A percentile compares a stretch with the other conserved stretches of the same genome.
These are phyloP conservation scores for Orthochromis indermauri DNA, from an alignment of 2,113 vertebrate species.

Conservation along the genomic window DNA sequence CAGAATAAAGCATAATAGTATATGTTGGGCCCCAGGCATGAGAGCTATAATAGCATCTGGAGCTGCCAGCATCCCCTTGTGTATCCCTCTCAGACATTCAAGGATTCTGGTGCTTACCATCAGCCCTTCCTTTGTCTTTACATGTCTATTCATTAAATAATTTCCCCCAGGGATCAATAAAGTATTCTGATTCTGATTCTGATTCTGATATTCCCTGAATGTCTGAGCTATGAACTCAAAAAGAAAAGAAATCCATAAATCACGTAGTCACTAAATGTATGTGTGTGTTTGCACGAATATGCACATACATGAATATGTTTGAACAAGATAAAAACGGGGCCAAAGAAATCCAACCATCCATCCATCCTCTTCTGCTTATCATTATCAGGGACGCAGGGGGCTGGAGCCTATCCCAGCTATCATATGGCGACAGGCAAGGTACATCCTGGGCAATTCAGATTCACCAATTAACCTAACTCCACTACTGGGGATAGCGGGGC, in stretches of 20 bases:
- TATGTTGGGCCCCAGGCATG: neutral
- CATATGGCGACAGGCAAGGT: neutral
- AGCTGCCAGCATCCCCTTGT: conserved; percentile 8
- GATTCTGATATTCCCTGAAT: too few species aligned
- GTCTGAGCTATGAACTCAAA: conserved; percentile 24
- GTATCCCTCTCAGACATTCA: conserved; percentile 2
- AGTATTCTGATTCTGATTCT: too few species aligned
- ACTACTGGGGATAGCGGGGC: neutral
- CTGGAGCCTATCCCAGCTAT: neutral
- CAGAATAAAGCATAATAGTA: conserved; percentile 1
- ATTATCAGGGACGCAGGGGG: neutral
- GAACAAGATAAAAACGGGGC: conserved; percentile 44
- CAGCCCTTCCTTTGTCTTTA: neutral
- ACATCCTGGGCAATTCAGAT: neutral
- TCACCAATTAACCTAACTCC: neutral
- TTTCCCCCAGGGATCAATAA: too few species aligned
- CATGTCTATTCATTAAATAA: too few species aligned
- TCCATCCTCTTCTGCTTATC: neutral
- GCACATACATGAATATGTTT: conserved; percentile 29
- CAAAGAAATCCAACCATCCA: neutral
- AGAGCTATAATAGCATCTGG: conserved; percentile 38
- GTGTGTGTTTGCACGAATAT: conserved; percentile 6
- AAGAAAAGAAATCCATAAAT: conserved; percentile 25
- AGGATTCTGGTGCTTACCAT: conserved; percentile 21
- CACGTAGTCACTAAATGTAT: neutral